Evolutionary conservation across 2,113 vertebrate genomes (phyloP).

Genomic region (Tupaia tana): DNA sequence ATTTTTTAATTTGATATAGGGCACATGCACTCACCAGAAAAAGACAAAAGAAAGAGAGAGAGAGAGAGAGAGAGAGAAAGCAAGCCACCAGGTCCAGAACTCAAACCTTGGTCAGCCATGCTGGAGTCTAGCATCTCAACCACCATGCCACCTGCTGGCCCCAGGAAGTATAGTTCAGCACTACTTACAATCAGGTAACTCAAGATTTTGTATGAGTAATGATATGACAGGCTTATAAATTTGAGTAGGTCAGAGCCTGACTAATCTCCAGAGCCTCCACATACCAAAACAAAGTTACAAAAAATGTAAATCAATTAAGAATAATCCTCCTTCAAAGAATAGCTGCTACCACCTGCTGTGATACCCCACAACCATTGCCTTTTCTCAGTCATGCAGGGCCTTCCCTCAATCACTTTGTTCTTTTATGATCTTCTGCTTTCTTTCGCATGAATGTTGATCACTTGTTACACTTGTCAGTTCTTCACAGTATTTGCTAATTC

Average conservation of each 20-base stretch:
- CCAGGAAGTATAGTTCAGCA: neutral
- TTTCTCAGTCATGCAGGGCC: neutral
- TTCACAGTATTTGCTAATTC: neutral
- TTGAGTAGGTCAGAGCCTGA: fast-evolving
- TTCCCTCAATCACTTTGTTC: neutral
- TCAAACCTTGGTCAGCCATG: too few species aligned
- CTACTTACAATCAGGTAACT: neutral
- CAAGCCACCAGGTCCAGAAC: too few species aligned
- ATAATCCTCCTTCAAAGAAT: neutral
- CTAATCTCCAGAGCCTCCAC: neutral
- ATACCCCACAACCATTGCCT: neutral
- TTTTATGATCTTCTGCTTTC: neutral
- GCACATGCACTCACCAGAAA: too few species aligned
- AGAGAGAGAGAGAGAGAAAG: too few species aligned
- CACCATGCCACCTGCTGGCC: too few species aligned
- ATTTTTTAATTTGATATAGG: too few species aligned
- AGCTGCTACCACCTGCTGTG: neutral
- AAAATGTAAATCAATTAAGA: neutral
- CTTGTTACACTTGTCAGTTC: neutral
- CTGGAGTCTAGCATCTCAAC: too few species aligned
- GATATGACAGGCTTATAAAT: neutral
- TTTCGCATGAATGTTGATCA: neutral
- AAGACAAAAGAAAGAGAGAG: too few species aligned
- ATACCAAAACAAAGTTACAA: neutral
- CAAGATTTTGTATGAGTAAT: neutral